Percentiles rank a stretch among this genome's conserved stretches.
phyloP scores from a whole-genome alignment of 2,113 vertebrate genomes.

The Misgurnus anguillicaudatus region DNA sequence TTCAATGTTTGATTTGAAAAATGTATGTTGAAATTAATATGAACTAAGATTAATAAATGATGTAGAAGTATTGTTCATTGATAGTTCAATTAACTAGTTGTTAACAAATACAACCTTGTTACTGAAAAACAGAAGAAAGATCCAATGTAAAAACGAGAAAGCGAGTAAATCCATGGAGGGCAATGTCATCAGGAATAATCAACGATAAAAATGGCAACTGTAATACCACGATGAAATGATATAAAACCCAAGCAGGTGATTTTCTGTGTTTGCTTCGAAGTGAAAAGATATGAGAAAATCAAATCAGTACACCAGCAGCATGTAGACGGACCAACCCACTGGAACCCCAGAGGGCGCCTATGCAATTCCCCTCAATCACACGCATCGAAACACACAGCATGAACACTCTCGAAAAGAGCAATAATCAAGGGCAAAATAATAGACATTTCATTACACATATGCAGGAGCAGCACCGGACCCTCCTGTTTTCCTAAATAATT shows the following conservation, averaged over 20 bases:
- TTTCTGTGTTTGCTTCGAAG: conserved; percentile 15
- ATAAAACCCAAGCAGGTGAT: conserved; percentile 37
- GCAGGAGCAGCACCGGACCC: conserved; percentile 41
- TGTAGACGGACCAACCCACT: conserved; percentile 11
- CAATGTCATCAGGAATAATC: conserved; percentile 30
- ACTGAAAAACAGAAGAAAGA: background rate
- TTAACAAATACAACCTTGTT: too few relatives aligned
- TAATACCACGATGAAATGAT: conserved; percentile 19
- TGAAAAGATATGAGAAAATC: conserved; percentile 33
- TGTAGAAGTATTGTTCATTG: too few relatives aligned
- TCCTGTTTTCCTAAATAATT: conserved; percentile 60
- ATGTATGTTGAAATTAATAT: too few relatives aligned
- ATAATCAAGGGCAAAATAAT: conserved; percentile 66
- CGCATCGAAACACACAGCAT: conserved; percentile 35
- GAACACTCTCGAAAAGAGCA: conserved; percentile 55
- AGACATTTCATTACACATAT: conserved; percentile 55
- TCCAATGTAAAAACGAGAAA: background rate
- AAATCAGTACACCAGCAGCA: conserved; percentile 40
- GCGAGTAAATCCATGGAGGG: background rate
- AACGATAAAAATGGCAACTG: conserved; percentile 18
- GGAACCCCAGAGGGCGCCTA: conserved; percentile 32
- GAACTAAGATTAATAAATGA: too few relatives aligned
- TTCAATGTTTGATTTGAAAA: too few relatives aligned
- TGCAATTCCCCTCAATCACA: conserved; percentile 65
- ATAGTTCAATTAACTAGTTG: too few relatives aligned